Conservation (phyloP, 2,888 invertebrate genomes). For the Ramazzottius varieornatus region DNA sequence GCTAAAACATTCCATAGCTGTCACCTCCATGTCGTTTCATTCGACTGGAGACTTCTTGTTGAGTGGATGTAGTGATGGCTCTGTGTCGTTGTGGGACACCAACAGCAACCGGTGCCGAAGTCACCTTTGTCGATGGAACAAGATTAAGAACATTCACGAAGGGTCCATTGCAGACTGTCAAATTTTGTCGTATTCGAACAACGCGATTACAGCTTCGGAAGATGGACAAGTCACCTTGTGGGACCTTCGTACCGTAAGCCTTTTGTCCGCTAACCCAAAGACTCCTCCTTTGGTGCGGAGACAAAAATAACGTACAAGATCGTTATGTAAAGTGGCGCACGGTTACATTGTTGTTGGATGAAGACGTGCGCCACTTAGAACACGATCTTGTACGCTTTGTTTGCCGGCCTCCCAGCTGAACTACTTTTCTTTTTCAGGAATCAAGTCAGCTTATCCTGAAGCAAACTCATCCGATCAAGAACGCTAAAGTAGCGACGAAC, state of each 20-base stretch:
- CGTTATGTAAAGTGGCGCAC: too few relatives aligned
- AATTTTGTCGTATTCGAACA: background rate
- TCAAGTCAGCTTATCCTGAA: background rate
- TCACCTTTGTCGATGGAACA: background rate
- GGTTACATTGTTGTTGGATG: too few relatives aligned
- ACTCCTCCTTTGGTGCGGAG: too few relatives aligned
- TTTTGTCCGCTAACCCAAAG: background rate
- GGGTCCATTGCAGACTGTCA: background rate
- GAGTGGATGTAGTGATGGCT: background rate
- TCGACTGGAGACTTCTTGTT: slow-evolving; percentile 1
- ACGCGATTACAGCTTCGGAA: background rate
- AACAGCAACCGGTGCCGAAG: background rate
- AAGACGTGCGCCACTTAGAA: too few relatives aligned
- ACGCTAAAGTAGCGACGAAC: background rate
- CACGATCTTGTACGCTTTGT: background rate
- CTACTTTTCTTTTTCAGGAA: background rate
- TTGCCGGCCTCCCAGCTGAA: too few relatives aligned
- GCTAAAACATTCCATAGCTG: background rate
- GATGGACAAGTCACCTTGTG: background rate
- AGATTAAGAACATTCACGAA: background rate
- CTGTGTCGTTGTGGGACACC: background rate
- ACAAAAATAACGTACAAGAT: too few relatives aligned
- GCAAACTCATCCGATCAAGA: background rate
- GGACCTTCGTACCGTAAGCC: background rate
- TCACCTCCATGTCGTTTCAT: background rate